A percentile compares a stretch with the other conserved stretches of the same genome.
phyloP scores from a whole-genome alignment of 2,113 vertebrate species.

The Vulpes vulpes region DNA sequence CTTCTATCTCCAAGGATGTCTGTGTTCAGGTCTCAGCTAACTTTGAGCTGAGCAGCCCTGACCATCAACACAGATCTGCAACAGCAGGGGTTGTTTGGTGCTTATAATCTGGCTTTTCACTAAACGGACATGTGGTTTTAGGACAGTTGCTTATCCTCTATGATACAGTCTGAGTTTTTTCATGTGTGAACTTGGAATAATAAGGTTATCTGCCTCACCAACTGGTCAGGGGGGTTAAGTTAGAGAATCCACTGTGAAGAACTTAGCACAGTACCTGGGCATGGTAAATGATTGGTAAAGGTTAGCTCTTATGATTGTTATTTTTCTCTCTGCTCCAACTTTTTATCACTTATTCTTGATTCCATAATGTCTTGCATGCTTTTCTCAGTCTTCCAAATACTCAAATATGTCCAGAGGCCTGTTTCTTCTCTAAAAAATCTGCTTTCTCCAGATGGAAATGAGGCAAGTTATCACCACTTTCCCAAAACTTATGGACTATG shows the following conservation, averaged over 20 bases:
- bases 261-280: not conserved
- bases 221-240: not conserved
- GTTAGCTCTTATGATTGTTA: not conserved
- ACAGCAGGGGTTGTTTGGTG: no score
- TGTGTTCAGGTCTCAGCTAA: not conserved
- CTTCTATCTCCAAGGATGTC: not conserved
- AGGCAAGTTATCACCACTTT: constrained; percentile 74
- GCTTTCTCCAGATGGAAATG: constrained; percentile 77
- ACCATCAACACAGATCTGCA: not conserved
- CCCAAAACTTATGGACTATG: constrained; percentile 68
- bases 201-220: not conserved
- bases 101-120: not conserved
- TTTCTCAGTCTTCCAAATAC: constrained; percentile 68
- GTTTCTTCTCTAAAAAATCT: constrained; percentile 75
- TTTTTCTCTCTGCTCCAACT: not conserved
- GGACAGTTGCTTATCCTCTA: not conserved
- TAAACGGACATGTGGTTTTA: not conserved
- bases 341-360: constrained; percentile 62
- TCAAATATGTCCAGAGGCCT: constrained; percentile 61
- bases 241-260: not conserved
- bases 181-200: not conserved
- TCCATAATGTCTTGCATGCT: constrained; percentile 44
- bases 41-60: not conserved
- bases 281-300: not conserved
- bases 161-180: not conserved